Percentiles rank a stretch among this genome's conserved stretches.
Evolutionary conservation across 2,888 invertebrate species (phyloP).

Genomic region (Sarcophaga carnaria): DNA sequence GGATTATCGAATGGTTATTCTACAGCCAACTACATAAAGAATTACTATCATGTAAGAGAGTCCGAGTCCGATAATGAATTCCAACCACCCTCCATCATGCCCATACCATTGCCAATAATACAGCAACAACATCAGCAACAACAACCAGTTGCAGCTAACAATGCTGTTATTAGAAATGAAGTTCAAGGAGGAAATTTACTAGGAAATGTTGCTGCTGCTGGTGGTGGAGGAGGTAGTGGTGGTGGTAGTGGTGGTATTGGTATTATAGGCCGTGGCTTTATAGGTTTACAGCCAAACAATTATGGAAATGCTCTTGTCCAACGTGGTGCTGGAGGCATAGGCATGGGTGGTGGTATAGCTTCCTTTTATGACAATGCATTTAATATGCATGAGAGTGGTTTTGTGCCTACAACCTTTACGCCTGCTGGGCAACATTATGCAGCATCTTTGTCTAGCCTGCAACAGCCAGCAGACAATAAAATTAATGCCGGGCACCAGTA

Average conservation of each 20-base stretch:
- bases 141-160: slow-evolving; percentile 19
- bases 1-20: slow-evolving; percentile 64
- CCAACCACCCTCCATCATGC: slow-evolving; percentile 10
- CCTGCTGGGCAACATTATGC: slow-evolving; percentile 73
- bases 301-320: slow-evolving; percentile 45
- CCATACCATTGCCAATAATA: not conserved
- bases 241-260: slow-evolving; percentile 26
- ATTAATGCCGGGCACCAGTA: slow-evolving; percentile 26
- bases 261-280: slow-evolving; percentile 41
- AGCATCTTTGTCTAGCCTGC: slow-evolving; percentile 49
- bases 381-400: slow-evolving; percentile 64
- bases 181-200: not conserved
- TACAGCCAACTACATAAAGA: slow-evolving; percentile 46
- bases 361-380: slow-evolving; percentile 3
- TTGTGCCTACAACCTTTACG: slow-evolving; percentile 71
- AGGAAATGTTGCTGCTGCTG: not conserved
- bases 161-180: not conserved
- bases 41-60: slow-evolving; percentile 51
- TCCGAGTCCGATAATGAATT: slow-evolving; percentile 33
- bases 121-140: slow-evolving; percentile 6
- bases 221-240: slow-evolving; percentile 8
- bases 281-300: slow-evolving; percentile 37
- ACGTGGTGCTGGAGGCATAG: not conserved
- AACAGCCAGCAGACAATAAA: slow-evolving; percentile 38
- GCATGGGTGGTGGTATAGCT: not conserved